Conservation (phyloP, 2,888 invertebrate genomes). For the Spisula subtruncata region DNA sequence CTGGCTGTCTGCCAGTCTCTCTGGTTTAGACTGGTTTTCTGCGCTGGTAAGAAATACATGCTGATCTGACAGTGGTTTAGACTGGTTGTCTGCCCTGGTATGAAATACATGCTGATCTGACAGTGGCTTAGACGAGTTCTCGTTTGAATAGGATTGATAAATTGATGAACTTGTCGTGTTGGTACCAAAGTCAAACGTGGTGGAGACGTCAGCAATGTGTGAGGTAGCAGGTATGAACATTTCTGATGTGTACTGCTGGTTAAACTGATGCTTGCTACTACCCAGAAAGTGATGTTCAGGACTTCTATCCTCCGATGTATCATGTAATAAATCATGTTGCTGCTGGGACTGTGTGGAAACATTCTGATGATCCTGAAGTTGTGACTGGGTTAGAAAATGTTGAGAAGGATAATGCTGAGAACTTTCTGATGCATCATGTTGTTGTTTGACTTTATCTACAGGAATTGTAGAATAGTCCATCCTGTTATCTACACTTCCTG, state of each 20-base stretch:
- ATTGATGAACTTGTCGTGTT: neutral
- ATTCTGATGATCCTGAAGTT: neutral
- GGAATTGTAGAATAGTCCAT: slow-evolving; percentile 8
- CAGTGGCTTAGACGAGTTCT: neutral
- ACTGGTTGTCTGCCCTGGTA: neutral
- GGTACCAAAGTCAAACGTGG: neutral
- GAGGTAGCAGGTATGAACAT: slow-evolving; percentile 3
- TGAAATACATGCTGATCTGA: neutral
- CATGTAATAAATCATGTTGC: neutral
- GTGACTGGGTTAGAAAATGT: neutral
- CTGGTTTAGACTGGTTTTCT: too few species aligned
- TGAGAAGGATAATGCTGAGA: neutral
- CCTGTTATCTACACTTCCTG: neutral
- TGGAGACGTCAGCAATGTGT: neutral
- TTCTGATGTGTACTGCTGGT: slow-evolving; percentile 22
- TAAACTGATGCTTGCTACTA: neutral
- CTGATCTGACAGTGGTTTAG: neutral
- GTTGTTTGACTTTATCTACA: neutral
- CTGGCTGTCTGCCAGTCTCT: neutral
- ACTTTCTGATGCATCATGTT: neutral
- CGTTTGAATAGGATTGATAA: neutral
- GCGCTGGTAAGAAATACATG: neutral
- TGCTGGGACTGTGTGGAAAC: neutral
- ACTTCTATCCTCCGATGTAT: neutral
- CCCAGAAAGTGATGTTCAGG: neutral